Percentiles rank a stretch among this genome's conserved stretches.
These are phyloP conservation scores for Nemurella pictetii DNA, from an alignment of 2,888 invertebrate genomes.

Conservation along the genomic window DNA sequence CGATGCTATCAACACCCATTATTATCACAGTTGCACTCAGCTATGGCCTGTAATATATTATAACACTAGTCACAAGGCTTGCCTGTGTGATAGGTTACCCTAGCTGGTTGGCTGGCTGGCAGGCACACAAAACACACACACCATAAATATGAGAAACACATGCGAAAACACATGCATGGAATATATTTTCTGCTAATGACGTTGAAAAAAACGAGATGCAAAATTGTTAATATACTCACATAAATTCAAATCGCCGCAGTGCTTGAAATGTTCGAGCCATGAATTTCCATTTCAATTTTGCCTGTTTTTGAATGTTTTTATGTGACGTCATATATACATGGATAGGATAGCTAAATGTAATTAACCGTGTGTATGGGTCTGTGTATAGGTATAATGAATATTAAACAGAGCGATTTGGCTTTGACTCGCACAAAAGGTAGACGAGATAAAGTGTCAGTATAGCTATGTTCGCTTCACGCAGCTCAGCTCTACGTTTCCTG, in stretches of 20 bases:
- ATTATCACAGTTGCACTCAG: not conserved
- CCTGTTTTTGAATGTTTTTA: not conserved
- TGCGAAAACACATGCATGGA: not conserved
- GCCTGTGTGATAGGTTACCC: too few relatives aligned
- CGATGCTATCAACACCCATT: not conserved
- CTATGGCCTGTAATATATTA: not conserved
- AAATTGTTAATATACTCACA: not conserved
- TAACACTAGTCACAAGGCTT: not conserved
- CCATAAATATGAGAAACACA: not conserved
- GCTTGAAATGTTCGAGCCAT: not conserved
- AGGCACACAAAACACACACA: not conserved
- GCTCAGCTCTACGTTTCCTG: too few relatives aligned
- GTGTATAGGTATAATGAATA: too few relatives aligned
- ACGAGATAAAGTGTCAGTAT: too few relatives aligned
- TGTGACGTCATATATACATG: too few relatives aligned
- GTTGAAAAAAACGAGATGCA: not conserved
- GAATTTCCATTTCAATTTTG: not conserved
- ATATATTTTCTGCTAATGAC: not conserved
- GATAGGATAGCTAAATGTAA: too few relatives aligned
- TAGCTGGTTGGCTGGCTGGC: too few relatives aligned
- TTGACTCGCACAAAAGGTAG: too few relatives aligned
- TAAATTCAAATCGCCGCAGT: not conserved
- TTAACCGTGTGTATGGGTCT: too few relatives aligned
- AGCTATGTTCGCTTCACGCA: too few relatives aligned
- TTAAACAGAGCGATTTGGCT: not conserved